A percentile compares a stretch with the other conserved stretches of the same genome.
phyloP scores from a whole-genome alignment of 2,113 vertebrate species.

The Phodopus roborovskii region DNA sequence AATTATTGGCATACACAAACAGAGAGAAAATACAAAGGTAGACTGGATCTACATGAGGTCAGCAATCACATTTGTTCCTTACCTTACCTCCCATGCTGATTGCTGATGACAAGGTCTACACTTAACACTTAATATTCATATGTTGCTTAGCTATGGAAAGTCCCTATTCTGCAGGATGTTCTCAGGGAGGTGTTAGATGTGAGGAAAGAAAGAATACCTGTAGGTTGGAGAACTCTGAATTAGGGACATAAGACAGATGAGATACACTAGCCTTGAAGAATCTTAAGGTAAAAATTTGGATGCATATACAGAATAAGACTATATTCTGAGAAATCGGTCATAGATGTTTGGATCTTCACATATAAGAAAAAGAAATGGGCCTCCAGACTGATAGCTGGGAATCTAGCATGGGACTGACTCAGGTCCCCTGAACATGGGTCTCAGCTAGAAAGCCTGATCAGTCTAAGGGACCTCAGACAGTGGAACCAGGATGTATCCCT shows the following conservation, averaged over 20 bases:
- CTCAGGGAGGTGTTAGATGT: background rate
- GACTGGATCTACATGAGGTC: background rate
- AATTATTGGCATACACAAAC: background rate
- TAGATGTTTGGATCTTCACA: background rate
- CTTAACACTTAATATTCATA: background rate
- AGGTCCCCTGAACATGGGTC: no score
- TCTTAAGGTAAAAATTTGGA: background rate
- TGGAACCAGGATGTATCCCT: no score
- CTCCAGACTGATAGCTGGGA: no score
- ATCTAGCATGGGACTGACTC: no score
- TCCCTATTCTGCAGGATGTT: background rate
- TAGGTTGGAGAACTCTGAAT: background rate
- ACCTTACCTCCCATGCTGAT: background rate
- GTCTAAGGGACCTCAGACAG: no score
- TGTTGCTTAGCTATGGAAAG: background rate
- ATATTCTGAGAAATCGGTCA: slow-evolving; percentile 14
- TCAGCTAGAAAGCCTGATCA: no score
- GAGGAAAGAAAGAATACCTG: background rate
- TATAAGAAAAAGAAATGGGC: background rate
- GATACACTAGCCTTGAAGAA: background rate
- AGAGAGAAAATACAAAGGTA: background rate
- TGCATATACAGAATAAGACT: background rate
- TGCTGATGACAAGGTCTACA: background rate
- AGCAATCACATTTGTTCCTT: background rate
- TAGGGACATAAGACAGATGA: background rate